These are phyloP conservation scores for Zosterops pallidus DNA, from an alignment of 2,113 vertebrate species.

Conservation along the genomic window DNA sequence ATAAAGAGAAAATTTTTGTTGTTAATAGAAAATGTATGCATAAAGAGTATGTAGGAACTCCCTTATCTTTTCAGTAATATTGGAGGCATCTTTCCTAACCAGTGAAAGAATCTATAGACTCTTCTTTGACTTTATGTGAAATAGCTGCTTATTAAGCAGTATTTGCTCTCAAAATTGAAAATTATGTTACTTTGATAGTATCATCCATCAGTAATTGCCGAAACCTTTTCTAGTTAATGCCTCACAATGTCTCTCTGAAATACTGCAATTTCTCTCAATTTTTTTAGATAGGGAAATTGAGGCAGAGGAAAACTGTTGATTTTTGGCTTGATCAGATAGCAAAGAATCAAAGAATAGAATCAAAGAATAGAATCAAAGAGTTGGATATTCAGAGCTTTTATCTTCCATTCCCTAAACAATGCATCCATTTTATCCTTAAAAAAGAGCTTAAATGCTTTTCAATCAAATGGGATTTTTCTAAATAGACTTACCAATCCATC, in stretches of 20 bases:
- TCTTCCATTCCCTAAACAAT: not conserved
- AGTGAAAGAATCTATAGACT: not conserved
- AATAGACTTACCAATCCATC: slow-evolving; percentile 91
- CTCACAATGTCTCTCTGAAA: not conserved
- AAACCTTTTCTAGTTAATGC: not conserved
- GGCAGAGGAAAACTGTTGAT: not conserved
- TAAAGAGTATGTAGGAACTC: not conserved
- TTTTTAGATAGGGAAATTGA: not conserved
- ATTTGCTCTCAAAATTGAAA: not conserved
- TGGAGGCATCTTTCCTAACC: not conserved
- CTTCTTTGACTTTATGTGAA: not conserved
- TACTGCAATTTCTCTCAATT: not conserved
- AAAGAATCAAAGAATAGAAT: not conserved
- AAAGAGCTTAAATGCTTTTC: not conserved
- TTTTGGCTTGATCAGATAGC: not conserved
- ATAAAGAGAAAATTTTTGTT: not conserved
- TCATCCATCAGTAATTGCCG: not conserved
- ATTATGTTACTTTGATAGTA: not conserved
- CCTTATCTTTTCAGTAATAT: not conserved
- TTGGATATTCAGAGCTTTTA: not conserved
- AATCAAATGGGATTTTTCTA: not conserved
- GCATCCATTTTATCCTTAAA: not conserved
- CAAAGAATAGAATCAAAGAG: not conserved
- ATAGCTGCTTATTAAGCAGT: not conserved
- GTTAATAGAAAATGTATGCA: not conserved